Evolutionary conservation across 2,113 vertebrate species (phyloP).

Genomic region (Syrmaticus mikado): DNA sequence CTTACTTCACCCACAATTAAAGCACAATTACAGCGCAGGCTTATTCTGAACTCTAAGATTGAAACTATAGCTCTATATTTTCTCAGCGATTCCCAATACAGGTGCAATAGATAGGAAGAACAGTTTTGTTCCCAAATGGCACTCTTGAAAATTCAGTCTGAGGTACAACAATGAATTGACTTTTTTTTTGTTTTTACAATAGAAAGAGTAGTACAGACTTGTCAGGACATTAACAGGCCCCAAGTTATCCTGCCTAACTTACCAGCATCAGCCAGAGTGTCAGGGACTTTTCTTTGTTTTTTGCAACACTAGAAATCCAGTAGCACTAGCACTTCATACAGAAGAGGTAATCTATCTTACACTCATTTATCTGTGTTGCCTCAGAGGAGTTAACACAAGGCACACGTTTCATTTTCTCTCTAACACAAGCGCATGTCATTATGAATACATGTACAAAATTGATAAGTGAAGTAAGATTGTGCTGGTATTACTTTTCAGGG

Average conservation of each 20-base stretch:
- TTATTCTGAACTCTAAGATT: neutral
- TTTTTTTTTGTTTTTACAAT: neutral
- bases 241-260: neutral
- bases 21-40: accelerated
- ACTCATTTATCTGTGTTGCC: neutral
- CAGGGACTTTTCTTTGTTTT: neutral
- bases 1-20: neutral
- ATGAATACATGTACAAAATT: neutral
- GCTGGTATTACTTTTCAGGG: neutral
- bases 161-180: neutral
- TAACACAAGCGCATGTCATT: neutral
- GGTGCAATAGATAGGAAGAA: neutral
- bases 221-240: neutral
- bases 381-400: neutral
- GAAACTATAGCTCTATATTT: neutral
- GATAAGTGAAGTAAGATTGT: neutral
- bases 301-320: neutral
- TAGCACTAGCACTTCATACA: neutral
- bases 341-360: neutral
- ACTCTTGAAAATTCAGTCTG: neutral
- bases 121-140: neutral
- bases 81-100: neutral
- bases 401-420: neutral
- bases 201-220: neutral
- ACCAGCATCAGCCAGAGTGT: neutral